Percentiles rank a stretch among this genome's conserved stretches.
These are phyloP conservation scores for Mystacides longicornis DNA, from an alignment of 2,888 invertebrate species.

Conservation along the genomic window DNA sequence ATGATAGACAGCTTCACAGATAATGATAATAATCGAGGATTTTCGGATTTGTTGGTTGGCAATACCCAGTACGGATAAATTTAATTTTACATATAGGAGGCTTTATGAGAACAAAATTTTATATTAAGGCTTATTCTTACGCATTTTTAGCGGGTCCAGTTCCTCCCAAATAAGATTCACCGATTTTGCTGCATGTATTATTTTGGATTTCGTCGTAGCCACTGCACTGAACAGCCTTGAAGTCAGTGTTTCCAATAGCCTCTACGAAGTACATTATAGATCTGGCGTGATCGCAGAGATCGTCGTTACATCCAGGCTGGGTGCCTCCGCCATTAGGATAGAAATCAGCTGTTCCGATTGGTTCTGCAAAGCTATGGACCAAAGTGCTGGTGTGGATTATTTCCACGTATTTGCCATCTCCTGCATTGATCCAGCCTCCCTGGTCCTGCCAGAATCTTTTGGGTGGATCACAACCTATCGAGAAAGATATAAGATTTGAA, in stretches of 20 bases:
- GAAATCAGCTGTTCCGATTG: slow-evolving; percentile 30
- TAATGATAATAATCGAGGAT: too few species aligned
- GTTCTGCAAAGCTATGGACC: slow-evolving; percentile 27
- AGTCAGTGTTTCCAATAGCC: slow-evolving; percentile 23
- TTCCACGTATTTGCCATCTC: slow-evolving; percentile 31
- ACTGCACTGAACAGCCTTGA: slow-evolving; percentile 20
- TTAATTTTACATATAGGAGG: too few species aligned
- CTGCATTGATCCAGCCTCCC: slow-evolving; percentile 25
- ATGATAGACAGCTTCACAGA: too few species aligned
- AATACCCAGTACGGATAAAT: too few species aligned
- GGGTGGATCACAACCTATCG: slow-evolving; percentile 29
- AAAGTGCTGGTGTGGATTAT: slow-evolving; percentile 31
- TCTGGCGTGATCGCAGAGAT: slow-evolving; percentile 26
- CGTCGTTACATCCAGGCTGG: slow-evolving; percentile 26
- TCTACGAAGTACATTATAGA: slow-evolving; percentile 25
- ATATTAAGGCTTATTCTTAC: slow-evolving; percentile 30
- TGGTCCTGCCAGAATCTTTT: slow-evolving; percentile 27
- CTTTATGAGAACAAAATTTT: too few species aligned
- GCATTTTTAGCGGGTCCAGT: slow-evolving; percentile 23
- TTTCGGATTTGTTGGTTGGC: too few species aligned
- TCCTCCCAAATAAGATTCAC: slow-evolving; percentile 23
- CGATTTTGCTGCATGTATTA: slow-evolving; percentile 20
- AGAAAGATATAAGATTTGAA: too few species aligned
- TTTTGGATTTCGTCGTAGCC: slow-evolving; percentile 21
- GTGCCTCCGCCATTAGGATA: slow-evolving; percentile 30